phyloP scores from a whole-genome alignment of 53 echinoderm and acorn worm species.

The Temnopleurus reevesii region DNA sequence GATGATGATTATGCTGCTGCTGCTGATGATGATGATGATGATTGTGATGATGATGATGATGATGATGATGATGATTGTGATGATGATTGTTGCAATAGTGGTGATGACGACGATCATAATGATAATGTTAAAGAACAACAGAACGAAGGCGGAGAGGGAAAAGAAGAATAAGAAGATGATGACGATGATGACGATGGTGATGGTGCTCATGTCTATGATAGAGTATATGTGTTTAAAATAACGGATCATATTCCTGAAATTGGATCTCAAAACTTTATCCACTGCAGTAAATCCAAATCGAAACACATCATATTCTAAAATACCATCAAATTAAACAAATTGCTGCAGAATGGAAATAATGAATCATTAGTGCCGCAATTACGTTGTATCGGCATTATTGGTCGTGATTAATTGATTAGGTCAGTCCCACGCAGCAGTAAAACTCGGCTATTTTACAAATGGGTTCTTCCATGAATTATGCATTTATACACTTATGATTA shows the following conservation, averaged over 20 bases:
- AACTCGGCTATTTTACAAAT: neutral
- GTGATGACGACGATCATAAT: neutral
- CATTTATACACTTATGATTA: neutral
- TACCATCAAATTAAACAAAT: conserved; percentile 10
- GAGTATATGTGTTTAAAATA: neutral
- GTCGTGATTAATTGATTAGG: conserved; percentile 19
- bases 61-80: neutral
- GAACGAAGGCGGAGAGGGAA: neutral
- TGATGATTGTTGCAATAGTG: neutral
- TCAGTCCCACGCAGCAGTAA: neutral
- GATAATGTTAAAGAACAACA: neutral
- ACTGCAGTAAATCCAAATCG: no score
- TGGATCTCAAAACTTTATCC: no score
- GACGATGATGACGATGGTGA: neutral
- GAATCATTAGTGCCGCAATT: neutral
- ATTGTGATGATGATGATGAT: neutral
- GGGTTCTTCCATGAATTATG: neutral
- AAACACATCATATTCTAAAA: no score
- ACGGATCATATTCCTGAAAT: neutral
- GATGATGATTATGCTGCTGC: neutral
- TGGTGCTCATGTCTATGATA: neutral
- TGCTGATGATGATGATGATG: conserved; percentile 10
- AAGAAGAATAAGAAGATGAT: neutral
- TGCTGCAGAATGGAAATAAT: neutral
- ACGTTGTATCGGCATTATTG: conserved; percentile 1